These are phyloP conservation scores for Halcyon chelicuti DNA, from an alignment of 2,797 vertebrate genomes.

Conservation along the genomic window DNA sequence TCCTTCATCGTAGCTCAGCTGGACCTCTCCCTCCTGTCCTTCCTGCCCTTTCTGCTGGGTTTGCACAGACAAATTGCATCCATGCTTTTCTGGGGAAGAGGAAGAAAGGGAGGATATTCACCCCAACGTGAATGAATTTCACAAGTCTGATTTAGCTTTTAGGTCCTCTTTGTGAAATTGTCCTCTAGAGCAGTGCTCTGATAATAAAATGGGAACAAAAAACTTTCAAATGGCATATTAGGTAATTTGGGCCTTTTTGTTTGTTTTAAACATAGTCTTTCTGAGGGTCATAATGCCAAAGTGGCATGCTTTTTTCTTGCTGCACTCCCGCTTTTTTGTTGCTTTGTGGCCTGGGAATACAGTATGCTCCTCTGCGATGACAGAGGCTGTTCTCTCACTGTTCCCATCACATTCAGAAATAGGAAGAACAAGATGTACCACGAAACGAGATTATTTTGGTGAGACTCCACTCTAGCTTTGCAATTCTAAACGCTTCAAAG, in stretches of 20 bases:
- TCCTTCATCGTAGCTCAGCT: background rate
- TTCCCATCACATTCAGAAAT: constrained; percentile 57
- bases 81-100: background rate
- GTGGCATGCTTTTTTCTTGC: background rate
- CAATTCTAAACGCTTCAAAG: constrained; percentile 44
- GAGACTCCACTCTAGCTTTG: constrained; percentile 40
- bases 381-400: constrained; percentile 37
- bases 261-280: background rate
- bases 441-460: constrained; percentile 43
- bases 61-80: background rate
- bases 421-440: constrained; percentile 59
- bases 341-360: background rate
- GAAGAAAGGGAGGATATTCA: background rate
- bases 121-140: background rate
- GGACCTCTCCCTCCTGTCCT: background rate
- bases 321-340: background rate
- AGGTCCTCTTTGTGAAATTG: background rate
- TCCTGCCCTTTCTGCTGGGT: background rate
- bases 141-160: background rate
- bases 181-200: background rate
- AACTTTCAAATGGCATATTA: background rate
- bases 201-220: background rate
- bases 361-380: constrained; percentile 30
- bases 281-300: background rate
- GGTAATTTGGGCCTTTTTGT: background rate